phyloP scores from a whole-genome alignment of 2,797 vertebrate species.

The Gymnodraco acuticeps region DNA sequence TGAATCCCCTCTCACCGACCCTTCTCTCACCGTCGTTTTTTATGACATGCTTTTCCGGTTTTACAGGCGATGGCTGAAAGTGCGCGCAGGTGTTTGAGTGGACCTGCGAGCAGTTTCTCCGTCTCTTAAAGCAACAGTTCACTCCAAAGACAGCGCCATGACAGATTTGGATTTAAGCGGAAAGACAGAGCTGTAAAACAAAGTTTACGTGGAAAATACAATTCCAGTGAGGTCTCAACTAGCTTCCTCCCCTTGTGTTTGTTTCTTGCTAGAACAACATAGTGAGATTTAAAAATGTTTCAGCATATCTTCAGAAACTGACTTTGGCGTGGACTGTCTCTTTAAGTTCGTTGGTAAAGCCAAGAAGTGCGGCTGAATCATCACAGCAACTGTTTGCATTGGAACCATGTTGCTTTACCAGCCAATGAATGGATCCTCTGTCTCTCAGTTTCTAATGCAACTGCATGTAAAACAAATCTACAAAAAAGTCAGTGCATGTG shows the following conservation, averaged over 20 bases:
- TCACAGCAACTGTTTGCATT: constrained; percentile 44
- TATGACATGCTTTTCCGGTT: constrained; percentile 49
- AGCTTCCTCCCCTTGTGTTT: not conserved
- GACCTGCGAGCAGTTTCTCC: constrained; percentile 62
- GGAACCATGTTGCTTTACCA: constrained; percentile 65
- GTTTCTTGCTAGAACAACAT: no score
- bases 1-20: constrained; percentile 65
- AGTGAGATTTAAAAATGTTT: not conserved
- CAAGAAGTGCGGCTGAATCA: constrained; percentile 29
- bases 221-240: not conserved
- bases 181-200: not conserved
- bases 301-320: not conserved
- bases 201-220: not conserved
- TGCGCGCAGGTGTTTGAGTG: constrained; percentile 52
- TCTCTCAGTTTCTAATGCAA: constrained; percentile 48
- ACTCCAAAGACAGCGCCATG: constrained; percentile 40
- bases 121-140: constrained; percentile 73
- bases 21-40: constrained; percentile 26
- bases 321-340: constrained; percentile 69
- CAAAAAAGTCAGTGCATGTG: constrained; percentile 68
- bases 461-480: constrained; percentile 64
- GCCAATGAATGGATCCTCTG: constrained; percentile 48
- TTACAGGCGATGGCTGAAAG: constrained; percentile 65
- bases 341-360: constrained; percentile 68
- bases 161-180: not conserved